Conservation (phyloP, 2,113 vertebrate genomes). For the Apaloderma vittatum region DNA sequence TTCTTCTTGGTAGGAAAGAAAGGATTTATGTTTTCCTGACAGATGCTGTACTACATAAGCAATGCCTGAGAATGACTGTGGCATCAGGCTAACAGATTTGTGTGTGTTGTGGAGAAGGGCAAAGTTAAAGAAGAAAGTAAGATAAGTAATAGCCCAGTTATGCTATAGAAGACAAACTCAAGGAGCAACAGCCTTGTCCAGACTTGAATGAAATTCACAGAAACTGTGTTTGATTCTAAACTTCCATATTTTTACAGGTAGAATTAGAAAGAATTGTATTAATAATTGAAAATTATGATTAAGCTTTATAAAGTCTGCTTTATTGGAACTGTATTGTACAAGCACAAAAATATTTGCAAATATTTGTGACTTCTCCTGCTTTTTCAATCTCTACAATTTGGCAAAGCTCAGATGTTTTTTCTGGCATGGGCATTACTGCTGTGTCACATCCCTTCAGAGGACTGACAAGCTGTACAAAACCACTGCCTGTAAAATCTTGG, state of each 20-base stretch:
- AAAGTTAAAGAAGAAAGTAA: not conserved
- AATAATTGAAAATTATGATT: not conserved
- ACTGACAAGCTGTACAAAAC: not conserved
- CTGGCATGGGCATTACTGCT: not conserved
- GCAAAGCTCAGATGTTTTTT: not conserved
- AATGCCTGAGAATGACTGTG: not conserved
- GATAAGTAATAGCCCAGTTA: not conserved
- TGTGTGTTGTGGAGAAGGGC: not conserved
- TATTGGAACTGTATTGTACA: not conserved
- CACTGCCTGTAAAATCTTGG: not conserved
- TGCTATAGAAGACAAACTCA: not conserved
- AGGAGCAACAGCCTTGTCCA: not conserved
- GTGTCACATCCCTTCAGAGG: not conserved
- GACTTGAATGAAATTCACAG: not conserved
- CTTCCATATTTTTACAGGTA: not conserved
- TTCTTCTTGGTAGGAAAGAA: not conserved
- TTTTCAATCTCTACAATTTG: not conserved
- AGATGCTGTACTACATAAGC: not conserved
- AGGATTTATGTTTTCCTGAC: not conserved
- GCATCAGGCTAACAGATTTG: not conserved
- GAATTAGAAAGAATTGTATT: not conserved
- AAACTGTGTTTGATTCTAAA: not conserved
- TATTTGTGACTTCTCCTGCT: not conserved
- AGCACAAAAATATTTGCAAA: not conserved
- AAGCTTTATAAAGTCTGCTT: not conserved